Base-by-base conservation (phyloP, 2,888 invertebrate genomes). In the Cephalotes varians region DNA sequence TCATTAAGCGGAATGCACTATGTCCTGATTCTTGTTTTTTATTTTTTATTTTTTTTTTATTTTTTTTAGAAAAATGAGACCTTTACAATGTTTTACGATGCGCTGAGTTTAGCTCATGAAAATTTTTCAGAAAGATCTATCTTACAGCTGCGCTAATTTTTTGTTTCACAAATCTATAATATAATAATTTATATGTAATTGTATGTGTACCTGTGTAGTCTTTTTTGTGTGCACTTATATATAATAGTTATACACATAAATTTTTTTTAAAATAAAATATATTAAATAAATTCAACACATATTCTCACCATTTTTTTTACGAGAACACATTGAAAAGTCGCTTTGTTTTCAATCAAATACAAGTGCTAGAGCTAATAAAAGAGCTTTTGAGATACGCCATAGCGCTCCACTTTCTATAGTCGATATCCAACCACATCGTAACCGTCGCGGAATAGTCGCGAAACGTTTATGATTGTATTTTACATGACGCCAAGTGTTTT, bases 361-460 rank as follows among this genome's bases (percentile, higher is more conserved):
- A 54, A 54, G 25, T 25, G 15, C n/a, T 1, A 21, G 9, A 15
- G 15, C 18, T 40, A 54, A 65, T 28, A 74, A 64, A 69, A 69
- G 5, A 40, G n/a, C 10, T 62, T 21, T n/a, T n/a, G n/a, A 34
- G 64, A 49, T 74, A 49, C 4, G 25, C n/a, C 21, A 12, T 64
- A 65, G 25, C n/a, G 25, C 2, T 65, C 25, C 51, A 12, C 34
- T 74, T 74, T 15, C 31, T 31, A 18, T 25, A 47, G 21, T 5
- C n/a, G 62, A 67, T 76, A 54, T 31, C n/a, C 54, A 76, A 31
- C n/a, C 67, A 18, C 65, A 65, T 67, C 40, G 21, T 21, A 40
- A n/a, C 31, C 21, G 54, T 44, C 67, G 4, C 3, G 12, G 12
- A 12, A n/a, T 18, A 76, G 18, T 10, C 28, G 18, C 47, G 47